phyloP scores from a whole-genome alignment of 2,797 vertebrate genomes.

The Erethizon dorsatum region DNA sequence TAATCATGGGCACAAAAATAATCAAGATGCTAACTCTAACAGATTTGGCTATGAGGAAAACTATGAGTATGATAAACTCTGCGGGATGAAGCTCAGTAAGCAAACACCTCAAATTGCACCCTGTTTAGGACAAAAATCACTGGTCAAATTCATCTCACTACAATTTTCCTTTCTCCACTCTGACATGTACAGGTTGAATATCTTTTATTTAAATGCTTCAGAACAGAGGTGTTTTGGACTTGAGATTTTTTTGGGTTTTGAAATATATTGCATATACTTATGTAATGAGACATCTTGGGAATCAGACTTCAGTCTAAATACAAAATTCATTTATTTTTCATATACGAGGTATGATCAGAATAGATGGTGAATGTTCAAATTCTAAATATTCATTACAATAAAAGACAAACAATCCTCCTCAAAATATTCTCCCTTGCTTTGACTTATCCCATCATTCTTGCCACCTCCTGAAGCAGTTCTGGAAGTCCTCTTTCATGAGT shows the following conservation, averaged over 20 bases:
- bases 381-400: neutral
- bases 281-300: neutral
- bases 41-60: constrained; percentile 46
- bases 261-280: neutral
- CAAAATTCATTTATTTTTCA: neutral
- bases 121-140: constrained; percentile 7
- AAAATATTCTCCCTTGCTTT: neutral
- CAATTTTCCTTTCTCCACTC: neutral
- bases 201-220: neutral
- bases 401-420: neutral
- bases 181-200: neutral
- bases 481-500: neutral
- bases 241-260: neutral
- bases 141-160: neutral
- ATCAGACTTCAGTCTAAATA: neutral
- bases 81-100: neutral
- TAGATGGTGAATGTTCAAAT: neutral
- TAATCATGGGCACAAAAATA: constrained; percentile 5
- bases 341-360: neutral
- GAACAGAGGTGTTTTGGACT: neutral
- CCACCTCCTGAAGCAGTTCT: neutral
- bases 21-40: neutral
- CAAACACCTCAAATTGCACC: neutral
- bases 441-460: neutral
- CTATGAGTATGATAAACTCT: neutral